Evolutionary conservation across 2,113 vertebrate genomes (phyloP), one percentile per base, ranked within the genome.

Genomic region (Nibea coibor): DNA sequence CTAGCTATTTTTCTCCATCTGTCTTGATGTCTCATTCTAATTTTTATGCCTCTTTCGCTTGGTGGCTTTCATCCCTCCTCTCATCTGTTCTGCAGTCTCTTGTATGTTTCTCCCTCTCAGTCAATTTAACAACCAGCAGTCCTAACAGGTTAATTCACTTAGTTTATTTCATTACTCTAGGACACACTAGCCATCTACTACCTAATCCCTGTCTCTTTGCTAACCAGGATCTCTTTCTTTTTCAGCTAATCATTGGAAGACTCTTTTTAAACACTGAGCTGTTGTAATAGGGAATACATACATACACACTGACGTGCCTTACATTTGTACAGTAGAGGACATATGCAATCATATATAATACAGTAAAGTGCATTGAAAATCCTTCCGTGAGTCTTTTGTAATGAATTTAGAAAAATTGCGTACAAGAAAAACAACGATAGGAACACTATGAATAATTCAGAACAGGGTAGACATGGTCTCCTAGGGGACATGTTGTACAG

Each of bases 1-100:
- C 15, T 6, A 54, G n/a, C 15, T 6, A 54, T 71, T 77, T 58
- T 47, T 72, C 43, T 85, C 82, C 72, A 81, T 84, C 82, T 89
- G 78, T 79, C 74, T 76, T 64, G 17, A 61, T 78, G 72, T 61
- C 50, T 28, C 20, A 42, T 31, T 81, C 64, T 62, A 77, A 39
- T 56, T 69, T 78, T 10, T 42, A 73, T 66, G 26, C 20, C 47
- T 31, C 65, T 26, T 59, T 61, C 7, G 4, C 20, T 59, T 22
- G 12, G 42, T 35, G 17, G 19, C 24, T 81, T 20, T 57, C 42
- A 5, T 69, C 42, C 24, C 16, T 26, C 22, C 8, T 81, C 42
- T 51, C 42, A 11, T 64, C 20, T 59, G 0, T 12, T 72, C 15
- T 59, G 4, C 4, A 24, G 22, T 19, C 5, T 4, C 22, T n/a